Percentiles rank a stretch among this genome's conserved stretches.
These are phyloP conservation scores for Nebria brevicollis DNA, from an alignment of 2,888 invertebrate genomes.

Conservation along the genomic window DNA sequence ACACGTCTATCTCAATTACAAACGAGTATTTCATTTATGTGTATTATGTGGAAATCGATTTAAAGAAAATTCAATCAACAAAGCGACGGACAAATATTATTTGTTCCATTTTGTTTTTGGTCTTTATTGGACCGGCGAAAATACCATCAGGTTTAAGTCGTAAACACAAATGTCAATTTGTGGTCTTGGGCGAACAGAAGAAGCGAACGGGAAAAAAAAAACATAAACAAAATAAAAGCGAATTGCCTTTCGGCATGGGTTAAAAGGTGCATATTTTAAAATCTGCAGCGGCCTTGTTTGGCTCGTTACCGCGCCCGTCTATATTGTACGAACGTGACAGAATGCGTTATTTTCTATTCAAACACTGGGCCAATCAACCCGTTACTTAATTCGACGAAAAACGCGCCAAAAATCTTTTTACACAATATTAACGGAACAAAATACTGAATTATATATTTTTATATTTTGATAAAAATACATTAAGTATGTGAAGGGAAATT, in stretches of 20 bases:
- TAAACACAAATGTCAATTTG: not conserved
- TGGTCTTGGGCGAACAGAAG: not conserved
- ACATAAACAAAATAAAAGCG: not conserved
- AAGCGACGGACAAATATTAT: not conserved
- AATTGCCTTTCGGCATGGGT: not conserved
- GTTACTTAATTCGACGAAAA: not conserved
- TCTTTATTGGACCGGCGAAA: not conserved
- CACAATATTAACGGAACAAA: not conserved
- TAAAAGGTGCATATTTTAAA: not conserved
- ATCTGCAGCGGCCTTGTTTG: not conserved
- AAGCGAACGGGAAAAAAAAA: not conserved
- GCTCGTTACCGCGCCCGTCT: not conserved
- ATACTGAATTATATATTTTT: no score
- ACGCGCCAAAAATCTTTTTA: not conserved
- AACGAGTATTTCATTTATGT: not conserved
- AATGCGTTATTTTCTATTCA: not conserved
- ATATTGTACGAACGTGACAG: not conserved
- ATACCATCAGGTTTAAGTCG: not conserved
- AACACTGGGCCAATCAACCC: not conserved
- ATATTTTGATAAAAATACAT: no score
- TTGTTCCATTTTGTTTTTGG: not conserved
- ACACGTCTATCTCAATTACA: not conserved
- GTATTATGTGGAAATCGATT: not conserved
- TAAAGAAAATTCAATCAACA: not conserved
- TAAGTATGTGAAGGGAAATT: no score